A percentile compares a stretch with the other conserved stretches of the same genome.
These are phyloP conservation scores for Pandemis cinnamomeana DNA, from an alignment of 2,888 invertebrate species.

Conservation along the genomic window DNA sequence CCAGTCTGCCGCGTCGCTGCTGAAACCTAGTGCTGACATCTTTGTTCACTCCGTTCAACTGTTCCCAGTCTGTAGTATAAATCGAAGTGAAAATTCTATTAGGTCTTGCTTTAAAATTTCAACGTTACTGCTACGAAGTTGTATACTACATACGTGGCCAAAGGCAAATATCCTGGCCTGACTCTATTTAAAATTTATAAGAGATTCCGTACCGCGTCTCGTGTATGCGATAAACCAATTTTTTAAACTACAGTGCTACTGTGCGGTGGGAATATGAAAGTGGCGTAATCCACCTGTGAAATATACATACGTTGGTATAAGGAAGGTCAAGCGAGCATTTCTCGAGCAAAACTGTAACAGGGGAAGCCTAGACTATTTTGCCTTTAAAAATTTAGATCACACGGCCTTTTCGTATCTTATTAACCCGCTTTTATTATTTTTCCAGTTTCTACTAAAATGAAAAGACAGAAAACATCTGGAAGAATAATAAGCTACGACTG, in stretches of 20 bases:
- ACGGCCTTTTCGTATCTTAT: background rate
- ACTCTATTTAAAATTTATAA: conserved; percentile 76
- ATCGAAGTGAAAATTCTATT: conserved; percentile 71
- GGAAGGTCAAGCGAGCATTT: conserved; percentile 28
- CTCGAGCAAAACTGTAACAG: conserved; percentile 13
- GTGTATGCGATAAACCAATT: conserved; percentile 59
- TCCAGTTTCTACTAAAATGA: too few species aligned
- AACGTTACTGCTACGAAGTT: conserved; percentile 56
- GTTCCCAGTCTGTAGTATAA: conserved; percentile 37
- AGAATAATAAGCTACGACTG: too few species aligned
- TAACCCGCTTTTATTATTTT: background rate
- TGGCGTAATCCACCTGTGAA: conserved; percentile 25
- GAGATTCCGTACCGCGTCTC: conserved; percentile 64
- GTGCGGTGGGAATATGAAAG: conserved; percentile 27
- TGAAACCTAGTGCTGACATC: conserved; percentile 18
- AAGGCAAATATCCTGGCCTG: conserved; percentile 66
- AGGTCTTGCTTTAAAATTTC: conserved; percentile 58
- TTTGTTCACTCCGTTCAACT: conserved; percentile 13
- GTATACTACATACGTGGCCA: conserved; percentile 47
- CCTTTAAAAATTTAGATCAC: background rate
- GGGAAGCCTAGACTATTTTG: conserved; percentile 3
- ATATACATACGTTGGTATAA: conserved; percentile 12
- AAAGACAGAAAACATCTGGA: too few species aligned
- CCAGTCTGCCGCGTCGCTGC: conserved; percentile 19
- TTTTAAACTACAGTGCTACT: conserved; percentile 52